Evolutionary conservation across 2,888 invertebrate genomes (phyloP).

Genomic region (Caenorhabditis sp.): DNA sequence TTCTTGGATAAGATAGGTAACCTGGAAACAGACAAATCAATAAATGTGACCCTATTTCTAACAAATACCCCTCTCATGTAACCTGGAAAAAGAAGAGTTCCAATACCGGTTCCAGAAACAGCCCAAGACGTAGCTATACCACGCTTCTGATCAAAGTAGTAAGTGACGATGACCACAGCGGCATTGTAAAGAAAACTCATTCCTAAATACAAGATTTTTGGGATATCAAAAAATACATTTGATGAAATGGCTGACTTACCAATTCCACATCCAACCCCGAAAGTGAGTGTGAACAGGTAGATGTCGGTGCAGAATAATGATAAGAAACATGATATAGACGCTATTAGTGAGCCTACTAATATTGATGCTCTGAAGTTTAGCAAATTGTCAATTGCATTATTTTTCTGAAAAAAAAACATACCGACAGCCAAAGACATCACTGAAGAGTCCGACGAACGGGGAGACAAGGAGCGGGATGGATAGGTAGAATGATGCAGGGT

Average conservation of each 20-base stretch:
- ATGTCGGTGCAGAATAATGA: conserved; percentile 89
- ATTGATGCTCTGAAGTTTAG: conserved; percentile 26
- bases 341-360: conserved; percentile 54
- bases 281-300: conserved; percentile 86
- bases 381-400: neutral
- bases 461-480: conserved; percentile 93
- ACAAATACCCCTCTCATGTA: conserved; percentile 83
- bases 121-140: conserved; percentile 88
- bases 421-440: conserved; percentile 68
- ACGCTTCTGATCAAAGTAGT: conserved; percentile 88
- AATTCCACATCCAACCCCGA: conserved; percentile 85
- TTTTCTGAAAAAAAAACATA: conserved; percentile 27
- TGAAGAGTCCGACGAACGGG: conserved; percentile 85
- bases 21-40: conserved; percentile 23
- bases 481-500: conserved; percentile 94
- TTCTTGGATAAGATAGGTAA: neutral
- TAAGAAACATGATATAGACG: conserved; percentile 16
- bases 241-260: conserved; percentile 24
- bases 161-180: conserved; percentile 93
- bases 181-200: conserved; percentile 87
- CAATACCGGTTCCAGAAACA: conserved; percentile 85
- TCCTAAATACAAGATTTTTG: too few relatives aligned
- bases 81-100: conserved; percentile 92
- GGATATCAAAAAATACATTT: too few relatives aligned
- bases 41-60: too few relatives aligned